Evolutionary conservation across 2,113 vertebrate genomes (phyloP), one percentile per base, ranked within the genome.

Genomic region (Mus spicilegus): DNA sequence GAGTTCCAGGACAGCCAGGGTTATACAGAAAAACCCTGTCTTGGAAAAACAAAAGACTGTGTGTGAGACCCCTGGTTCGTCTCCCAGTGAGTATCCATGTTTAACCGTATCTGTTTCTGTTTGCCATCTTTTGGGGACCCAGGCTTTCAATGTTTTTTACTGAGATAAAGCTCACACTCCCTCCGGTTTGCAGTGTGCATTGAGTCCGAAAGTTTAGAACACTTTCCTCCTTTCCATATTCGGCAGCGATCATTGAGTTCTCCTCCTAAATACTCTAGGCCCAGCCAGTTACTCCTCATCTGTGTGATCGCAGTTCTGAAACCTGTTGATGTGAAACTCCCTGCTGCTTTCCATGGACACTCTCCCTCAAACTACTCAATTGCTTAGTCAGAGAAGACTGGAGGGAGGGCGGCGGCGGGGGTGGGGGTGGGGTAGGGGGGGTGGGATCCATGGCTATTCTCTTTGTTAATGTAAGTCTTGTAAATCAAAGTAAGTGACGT

Each of bases 261-360:
- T 96, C 58, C 84, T 11, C 33, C 77, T 51, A n/a, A 58, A 28
- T 72, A 46, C 70, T 12, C 33, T 30, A 92, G 10, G 54, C n/a
- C 28, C 93, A 90, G 75, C 63, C 56, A 95, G 61, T 54, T 61
- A 82, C 13, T 86, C 42, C 2, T 42, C 46, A 80, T 95, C 42
- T 82, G 2, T 89, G 49, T 39, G 51, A 87, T 75, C 65, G 63
- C 86, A 87, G 30, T 97, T 91, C 91, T 96, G 77, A 94, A 96
- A 95, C 80, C 87, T 96, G 72, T 96, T 94, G 54, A 67, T 92
- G 89, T 95, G 67, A 94, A 95, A 86, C 96, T 93, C 51, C 54
- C 69, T 94, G 70, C 69, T 87, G 33, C 46, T 30, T 95, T 85
- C 49, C 61, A 90, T 88, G 70, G 76, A 88, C 14, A 75, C 91